These are phyloP conservation scores for Misgurnus mizolepis DNA, from an alignment of 2,113 vertebrate species.

Conservation along the genomic window DNA sequence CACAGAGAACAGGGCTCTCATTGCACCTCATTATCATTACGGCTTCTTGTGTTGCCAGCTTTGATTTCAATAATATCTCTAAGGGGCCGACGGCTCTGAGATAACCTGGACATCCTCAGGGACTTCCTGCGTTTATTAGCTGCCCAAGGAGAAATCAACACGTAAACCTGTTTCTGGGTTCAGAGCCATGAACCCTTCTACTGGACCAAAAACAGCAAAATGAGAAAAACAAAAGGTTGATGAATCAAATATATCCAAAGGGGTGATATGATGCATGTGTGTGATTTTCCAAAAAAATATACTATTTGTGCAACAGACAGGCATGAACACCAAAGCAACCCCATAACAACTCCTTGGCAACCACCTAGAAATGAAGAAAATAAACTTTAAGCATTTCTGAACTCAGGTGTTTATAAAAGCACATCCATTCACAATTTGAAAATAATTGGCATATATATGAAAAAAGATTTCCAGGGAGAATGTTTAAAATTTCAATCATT, in stretches of 20 bases:
- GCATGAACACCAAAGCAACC: not conserved
- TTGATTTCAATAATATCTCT: conserved; percentile 23
- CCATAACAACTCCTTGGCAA: not conserved
- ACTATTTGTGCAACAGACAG: too few species aligned
- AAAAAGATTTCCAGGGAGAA: not conserved
- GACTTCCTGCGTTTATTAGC: not conserved
- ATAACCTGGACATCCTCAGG: conserved; percentile 2
- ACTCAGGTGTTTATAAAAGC: not conserved
- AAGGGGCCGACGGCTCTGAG: not conserved
- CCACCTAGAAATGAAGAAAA: not conserved
- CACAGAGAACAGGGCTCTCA: conserved; percentile 9
- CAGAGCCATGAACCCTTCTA: not conserved
- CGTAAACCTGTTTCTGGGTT: not conserved
- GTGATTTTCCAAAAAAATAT: too few species aligned
- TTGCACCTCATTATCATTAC: conserved; percentile 31
- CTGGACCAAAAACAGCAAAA: not conserved
- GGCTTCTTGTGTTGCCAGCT: conserved; percentile 23
- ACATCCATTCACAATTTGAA: not conserved
- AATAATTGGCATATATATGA: not conserved
- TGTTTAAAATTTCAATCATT: not conserved
- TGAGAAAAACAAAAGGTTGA: not conserved
- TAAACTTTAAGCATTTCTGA: not conserved
- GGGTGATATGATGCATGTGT: too few species aligned
- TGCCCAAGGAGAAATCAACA: not conserved
- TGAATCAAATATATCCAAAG: not conserved